phyloP scores from a whole-genome alignment of 2,797 vertebrate species.

The Bucorvus abyssinicus region DNA sequence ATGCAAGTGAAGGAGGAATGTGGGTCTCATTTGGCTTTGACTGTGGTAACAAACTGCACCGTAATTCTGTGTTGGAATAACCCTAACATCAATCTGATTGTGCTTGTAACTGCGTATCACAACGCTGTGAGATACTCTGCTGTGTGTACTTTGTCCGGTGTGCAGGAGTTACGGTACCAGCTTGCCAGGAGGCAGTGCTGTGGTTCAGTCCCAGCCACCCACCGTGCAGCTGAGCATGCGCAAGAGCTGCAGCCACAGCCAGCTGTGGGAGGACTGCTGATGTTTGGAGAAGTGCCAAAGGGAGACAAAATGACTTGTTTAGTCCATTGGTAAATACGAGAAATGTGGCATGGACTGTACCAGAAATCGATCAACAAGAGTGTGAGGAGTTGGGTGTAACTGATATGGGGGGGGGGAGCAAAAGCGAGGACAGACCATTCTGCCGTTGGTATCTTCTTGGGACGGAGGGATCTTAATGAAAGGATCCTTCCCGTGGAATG shows the following conservation, averaged over 20 bases:
- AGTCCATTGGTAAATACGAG: background rate
- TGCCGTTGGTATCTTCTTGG: background rate
- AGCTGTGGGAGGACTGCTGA: background rate
- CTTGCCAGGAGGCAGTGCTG: background rate
- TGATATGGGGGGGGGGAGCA: accelerated
- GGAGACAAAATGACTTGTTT: background rate
- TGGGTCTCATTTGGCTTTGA: background rate
- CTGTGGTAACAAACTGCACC: background rate
- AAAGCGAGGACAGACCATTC: background rate
- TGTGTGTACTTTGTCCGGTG: background rate
- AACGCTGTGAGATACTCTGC: background rate
- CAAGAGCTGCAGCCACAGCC: background rate
- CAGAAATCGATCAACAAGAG: background rate
- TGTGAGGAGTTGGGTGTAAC: background rate
- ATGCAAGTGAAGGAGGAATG: accelerated
- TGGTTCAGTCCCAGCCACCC: background rate
- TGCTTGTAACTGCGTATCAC: background rate
- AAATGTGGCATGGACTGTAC: background rate
- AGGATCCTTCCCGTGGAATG: background rate
- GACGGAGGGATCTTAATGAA: background rate
- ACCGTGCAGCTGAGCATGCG: background rate
- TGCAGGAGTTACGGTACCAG: background rate
- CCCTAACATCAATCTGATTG: background rate
- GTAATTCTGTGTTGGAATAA: background rate
- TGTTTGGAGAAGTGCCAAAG: background rate